These are phyloP conservation scores for Australoheros facetus DNA, from an alignment of 2,797 vertebrate species.

Conservation along the genomic window DNA sequence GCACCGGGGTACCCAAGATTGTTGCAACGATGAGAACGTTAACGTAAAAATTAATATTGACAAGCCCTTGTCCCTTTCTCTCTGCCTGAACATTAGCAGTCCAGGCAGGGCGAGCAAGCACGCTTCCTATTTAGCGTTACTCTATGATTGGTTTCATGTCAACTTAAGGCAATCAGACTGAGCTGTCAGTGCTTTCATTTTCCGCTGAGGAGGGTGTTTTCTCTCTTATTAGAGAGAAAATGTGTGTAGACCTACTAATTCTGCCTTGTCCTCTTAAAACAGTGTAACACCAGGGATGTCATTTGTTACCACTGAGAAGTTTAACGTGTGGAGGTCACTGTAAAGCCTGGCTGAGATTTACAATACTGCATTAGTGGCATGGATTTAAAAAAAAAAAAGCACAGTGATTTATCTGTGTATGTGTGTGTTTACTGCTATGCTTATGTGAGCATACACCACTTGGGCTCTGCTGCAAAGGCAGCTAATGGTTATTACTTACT, in stretches of 20 bases:
- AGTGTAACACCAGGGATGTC: conserved; percentile 19
- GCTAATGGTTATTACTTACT: conserved; percentile 60
- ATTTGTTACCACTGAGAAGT: conserved; percentile 27
- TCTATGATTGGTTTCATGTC: conserved; percentile 48
- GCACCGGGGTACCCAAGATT: conserved; percentile 18
- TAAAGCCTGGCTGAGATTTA: conserved; percentile 55
- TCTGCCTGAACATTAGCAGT: conserved; percentile 33
- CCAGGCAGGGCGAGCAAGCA: conserved; percentile 62
- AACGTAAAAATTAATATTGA: conserved; percentile 31
- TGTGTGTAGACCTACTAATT: conserved; percentile 22
- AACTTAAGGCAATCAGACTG: conserved; percentile 76
- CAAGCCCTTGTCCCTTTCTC: conserved; percentile 55
- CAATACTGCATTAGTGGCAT: conserved; percentile 72
- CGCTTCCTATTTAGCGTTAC: conserved; percentile 56
- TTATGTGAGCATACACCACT: conserved; percentile 52
- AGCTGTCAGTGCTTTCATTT: conserved; percentile 34
- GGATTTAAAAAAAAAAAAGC: conserved; percentile 19
- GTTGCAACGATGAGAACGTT: conserved; percentile 22
- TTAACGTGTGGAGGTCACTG: conserved; percentile 42
- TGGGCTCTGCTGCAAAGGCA: conserved; percentile 65
- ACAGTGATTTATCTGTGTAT: conserved; percentile 65
- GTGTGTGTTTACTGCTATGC: conserved; percentile 59
- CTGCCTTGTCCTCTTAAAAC: conserved; percentile 29
- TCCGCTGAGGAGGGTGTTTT: conserved; percentile 22
- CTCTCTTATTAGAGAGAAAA: conserved; percentile 20